Base-by-base conservation (phyloP, 2,888 invertebrate species). In the Meandrusa payeni region DNA sequence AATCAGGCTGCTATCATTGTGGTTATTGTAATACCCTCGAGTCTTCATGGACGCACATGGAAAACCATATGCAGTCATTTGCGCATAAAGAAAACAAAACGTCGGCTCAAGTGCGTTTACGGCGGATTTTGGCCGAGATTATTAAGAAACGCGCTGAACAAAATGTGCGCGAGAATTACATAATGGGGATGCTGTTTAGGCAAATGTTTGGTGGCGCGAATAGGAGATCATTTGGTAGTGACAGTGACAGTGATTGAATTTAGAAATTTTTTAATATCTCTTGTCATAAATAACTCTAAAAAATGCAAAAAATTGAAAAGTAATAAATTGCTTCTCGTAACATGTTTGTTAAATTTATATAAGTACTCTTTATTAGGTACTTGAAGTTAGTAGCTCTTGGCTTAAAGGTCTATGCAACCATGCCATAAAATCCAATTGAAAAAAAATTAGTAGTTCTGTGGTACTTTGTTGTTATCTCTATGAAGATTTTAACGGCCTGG, bases 21-120 rank as follows among this genome's bases (percentile, higher is more conserved):
- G 71, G 70, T 0, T 64, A 39, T 42, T 72, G 72, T 52, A 67
- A 65, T 42, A 5, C 20, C 1, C 3, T 54, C 0, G 33, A 48
- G 5, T 0, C 27, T 0, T 47, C 50, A 1, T 56, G 57, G 55
- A 31, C 48, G 0, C 43, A 41, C 2, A 44, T 69, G 45, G 41
- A 52, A 1, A 2, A 12, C 0, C 72, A 72, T 34, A 23, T 72
- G 7, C 24, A 39, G 20, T 41, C 51, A 3, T 37, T 26, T 1
- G 6, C 23, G 0, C 69, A 71, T 24, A 51, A 41, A 9, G 59
- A 61, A 12, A 23, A 33, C 11, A 62, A 57, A 36, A 47, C 12
- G 0, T 12, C 47, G 0, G 46, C 57, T 0, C 13, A 37, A 2
- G 57, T 57, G 51, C 48, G 63, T 0, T 17, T 61, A 0, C 23